A percentile compares a stretch with the other conserved stretches of the same genome.
Conservation (phyloP, 2,888 invertebrate species). For the Ptychoptera contaminata region DNA sequence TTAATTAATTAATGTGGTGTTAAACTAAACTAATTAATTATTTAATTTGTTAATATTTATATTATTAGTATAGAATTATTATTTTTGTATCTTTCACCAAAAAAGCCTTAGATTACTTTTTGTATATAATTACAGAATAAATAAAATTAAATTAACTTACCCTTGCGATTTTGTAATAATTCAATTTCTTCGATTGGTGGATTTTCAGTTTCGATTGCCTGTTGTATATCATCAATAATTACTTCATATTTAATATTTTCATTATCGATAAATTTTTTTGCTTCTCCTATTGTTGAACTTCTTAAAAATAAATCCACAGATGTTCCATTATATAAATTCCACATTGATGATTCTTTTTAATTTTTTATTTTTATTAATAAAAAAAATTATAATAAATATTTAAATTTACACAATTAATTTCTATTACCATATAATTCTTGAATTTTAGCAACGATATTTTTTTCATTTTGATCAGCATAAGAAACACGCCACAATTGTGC, state of each 20-base stretch:
- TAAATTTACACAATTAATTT: constrained; percentile 1
- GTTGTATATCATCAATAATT: constrained; percentile 63
- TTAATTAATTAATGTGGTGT: no score
- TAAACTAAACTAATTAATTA: no score
- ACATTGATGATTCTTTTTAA: constrained; percentile 23
- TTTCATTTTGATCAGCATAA: constrained; percentile 35
- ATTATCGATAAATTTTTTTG: constrained; percentile 42
- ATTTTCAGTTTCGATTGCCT: constrained; percentile 65
- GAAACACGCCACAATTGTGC: constrained; percentile 61
- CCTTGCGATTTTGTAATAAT: constrained; percentile 50
- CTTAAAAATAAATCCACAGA: constrained; percentile 57
- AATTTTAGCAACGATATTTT: constrained; percentile 35
- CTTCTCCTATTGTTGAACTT: constrained; percentile 42
- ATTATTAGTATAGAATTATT: no score
- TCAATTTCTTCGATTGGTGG: constrained; percentile 52
- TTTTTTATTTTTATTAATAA: constrained; percentile 2
- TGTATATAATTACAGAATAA: no score
- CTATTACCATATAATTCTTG: constrained; percentile 40
- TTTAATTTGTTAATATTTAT: no score
- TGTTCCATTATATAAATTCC: constrained; percentile 24
- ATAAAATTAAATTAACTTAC: constrained; percentile 27
- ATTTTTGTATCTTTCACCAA: no score
- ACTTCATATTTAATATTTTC: constrained; percentile 50
- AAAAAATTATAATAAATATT: constrained; percentile 8
- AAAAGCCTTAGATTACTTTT: no score